Evolutionary conservation across 2,797 vertebrate genomes (phyloP).

Genomic region (Chaunax sp.): DNA sequence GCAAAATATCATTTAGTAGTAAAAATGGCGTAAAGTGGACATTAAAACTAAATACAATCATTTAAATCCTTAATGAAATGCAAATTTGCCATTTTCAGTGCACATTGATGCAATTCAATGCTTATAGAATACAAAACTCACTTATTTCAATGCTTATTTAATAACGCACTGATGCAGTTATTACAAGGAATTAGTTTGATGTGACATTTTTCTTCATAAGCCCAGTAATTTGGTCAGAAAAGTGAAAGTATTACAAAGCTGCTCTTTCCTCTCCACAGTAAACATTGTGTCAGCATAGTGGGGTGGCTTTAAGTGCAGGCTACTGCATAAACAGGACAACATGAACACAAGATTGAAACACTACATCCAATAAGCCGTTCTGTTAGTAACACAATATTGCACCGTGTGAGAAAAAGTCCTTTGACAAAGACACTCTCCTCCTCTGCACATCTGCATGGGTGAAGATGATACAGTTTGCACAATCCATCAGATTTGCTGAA

Average conservation of each 20-base stretch:
- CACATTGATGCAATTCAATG: background rate
- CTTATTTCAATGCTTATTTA: background rate
- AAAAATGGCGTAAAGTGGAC: background rate
- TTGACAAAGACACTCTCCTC: constrained; percentile 15
- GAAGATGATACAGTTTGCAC: constrained; percentile 34
- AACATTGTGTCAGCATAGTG: constrained; percentile 50
- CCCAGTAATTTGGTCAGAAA: background rate
- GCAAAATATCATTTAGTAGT: background rate
- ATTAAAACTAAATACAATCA: constrained; percentile 9
- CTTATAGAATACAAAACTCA: background rate
- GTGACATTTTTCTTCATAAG: background rate
- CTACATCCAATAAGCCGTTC: constrained; percentile 30
- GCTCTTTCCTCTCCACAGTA: constrained; percentile 32
- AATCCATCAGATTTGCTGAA: constrained; percentile 77
- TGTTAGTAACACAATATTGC: constrained; percentile 28
- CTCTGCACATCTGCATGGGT: constrained; percentile 27
- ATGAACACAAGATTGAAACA: constrained; percentile 42
- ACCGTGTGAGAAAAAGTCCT: constrained; percentile 34
- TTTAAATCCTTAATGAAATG: constrained; percentile 8
- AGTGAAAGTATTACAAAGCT: constrained; percentile 18
- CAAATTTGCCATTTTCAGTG: constrained; percentile 10
- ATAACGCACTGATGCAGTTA: constrained; percentile 3
- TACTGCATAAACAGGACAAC: constrained; percentile 20
- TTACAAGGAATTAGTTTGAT: too few species aligned
- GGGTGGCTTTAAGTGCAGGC: constrained; percentile 26